Conservation (phyloP, 2,888 invertebrate species). For the Rhabditoides inermis region DNA sequence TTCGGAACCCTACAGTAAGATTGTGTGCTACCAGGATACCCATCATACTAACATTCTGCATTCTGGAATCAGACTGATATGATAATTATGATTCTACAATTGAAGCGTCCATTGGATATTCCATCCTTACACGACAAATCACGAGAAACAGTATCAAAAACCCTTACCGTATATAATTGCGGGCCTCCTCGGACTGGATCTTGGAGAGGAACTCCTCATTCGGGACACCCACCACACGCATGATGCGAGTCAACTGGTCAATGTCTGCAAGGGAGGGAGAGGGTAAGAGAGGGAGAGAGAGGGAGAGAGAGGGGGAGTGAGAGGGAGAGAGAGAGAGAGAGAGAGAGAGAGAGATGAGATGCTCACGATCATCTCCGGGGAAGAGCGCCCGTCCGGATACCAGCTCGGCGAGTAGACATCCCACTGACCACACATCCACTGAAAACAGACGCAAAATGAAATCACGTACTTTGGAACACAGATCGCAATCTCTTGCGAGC, state of each 20-base stretch:
- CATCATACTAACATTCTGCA: too few species aligned
- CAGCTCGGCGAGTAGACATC: conserved; percentile 48
- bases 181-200: conserved; percentile 81
- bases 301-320: neutral
- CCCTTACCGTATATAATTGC: conserved; percentile 69
- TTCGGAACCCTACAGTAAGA: too few species aligned
- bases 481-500: too few species aligned
- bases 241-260: conserved; percentile 90
- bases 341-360: neutral
- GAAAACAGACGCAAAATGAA: conserved; percentile 10
- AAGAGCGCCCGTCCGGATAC: conserved; percentile 42
- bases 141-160: neutral
- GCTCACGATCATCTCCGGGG: conserved; percentile 42
- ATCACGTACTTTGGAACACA: conserved; percentile 3
- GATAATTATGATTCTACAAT: too few species aligned
- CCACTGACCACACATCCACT: conserved; percentile 50
- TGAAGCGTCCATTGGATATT: too few species aligned
- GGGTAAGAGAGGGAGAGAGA: neutral
- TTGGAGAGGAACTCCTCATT: conserved; percentile 80
- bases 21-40: too few species aligned
- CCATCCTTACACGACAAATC: neutral
- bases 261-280: conserved; percentile 66
- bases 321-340: neutral
- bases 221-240: conserved; percentile 91
- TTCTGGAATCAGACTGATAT: too few species aligned